Conservation (phyloP, 2,888 invertebrate species). For the Eupithecia subumbrata region DNA sequence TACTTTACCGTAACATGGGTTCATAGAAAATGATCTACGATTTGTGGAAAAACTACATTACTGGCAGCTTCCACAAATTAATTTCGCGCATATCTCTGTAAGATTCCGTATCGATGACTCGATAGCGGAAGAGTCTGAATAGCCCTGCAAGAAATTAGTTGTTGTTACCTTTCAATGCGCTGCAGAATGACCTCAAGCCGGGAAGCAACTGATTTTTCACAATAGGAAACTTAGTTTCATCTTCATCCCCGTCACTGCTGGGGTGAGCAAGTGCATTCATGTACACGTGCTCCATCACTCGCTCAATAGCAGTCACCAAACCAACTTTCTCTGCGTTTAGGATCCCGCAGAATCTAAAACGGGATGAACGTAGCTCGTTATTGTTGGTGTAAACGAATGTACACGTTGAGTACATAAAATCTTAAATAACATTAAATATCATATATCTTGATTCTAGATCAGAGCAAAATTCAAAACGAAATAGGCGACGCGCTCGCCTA, state of each 20-base stretch:
- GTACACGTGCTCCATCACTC: slow-evolving; percentile 94
- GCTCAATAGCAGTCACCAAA: slow-evolving; percentile 93
- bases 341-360: slow-evolving; percentile 88
- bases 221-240: slow-evolving; percentile 90
- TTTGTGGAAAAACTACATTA: too few relatives aligned
- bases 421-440: too few relatives aligned
- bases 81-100: too few relatives aligned
- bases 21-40: too few relatives aligned
- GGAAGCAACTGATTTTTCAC: slow-evolving; percentile 93
- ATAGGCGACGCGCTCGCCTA: too few relatives aligned
- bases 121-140: too few relatives aligned
- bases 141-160: not conserved
- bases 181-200: slow-evolving; percentile 93
- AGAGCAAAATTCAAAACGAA: too few relatives aligned
- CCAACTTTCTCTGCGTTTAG: slow-evolving; percentile 91
- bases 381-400: not conserved
- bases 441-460: too few relatives aligned
- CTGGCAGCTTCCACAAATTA: too few relatives aligned
- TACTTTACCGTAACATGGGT: too few relatives aligned
- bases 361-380: not conserved
- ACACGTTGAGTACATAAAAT: not conserved
- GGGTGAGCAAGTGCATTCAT: slow-evolving; percentile 95
- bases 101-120: too few relatives aligned
- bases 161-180: slow-evolving; percentile 89
- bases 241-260: slow-evolving; percentile 91